phyloP scores from a whole-genome alignment of 2,113 vertebrate species.

The Ochotona princeps region DNA sequence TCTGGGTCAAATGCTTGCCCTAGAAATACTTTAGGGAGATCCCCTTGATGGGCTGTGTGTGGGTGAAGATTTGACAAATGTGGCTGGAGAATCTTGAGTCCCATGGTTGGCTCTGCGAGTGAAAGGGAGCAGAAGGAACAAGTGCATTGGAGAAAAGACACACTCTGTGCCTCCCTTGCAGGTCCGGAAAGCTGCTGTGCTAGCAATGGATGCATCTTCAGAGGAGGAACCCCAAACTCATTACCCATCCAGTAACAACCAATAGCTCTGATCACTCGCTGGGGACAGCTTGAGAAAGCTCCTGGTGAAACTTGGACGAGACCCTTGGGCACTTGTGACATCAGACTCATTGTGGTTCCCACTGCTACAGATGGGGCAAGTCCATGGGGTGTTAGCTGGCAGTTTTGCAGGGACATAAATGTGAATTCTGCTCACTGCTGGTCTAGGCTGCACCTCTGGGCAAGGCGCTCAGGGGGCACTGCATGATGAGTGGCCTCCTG shows the following conservation, averaged over 20 bases:
- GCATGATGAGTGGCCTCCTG: too few species aligned
- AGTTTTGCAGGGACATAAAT: background rate
- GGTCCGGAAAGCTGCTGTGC: background rate
- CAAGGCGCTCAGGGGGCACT: background rate
- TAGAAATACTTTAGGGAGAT: background rate
- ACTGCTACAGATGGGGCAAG: background rate
- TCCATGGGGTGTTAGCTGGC: background rate
- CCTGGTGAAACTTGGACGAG: background rate
- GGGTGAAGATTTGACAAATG: background rate
- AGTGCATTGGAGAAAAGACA: background rate
- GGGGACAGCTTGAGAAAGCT: background rate
- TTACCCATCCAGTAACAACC: fast-evolving
- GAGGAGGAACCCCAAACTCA: background rate
- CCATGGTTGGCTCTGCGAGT: background rate
- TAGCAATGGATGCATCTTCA: background rate
- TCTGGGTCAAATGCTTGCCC: background rate
- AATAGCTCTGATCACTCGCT: background rate
- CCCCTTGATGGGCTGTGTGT: fast-evolving
- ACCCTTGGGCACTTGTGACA: background rate
- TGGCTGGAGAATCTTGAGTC: background rate
- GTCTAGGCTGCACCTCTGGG: background rate
- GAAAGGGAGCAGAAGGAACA: background rate
- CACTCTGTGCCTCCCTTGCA: background rate
- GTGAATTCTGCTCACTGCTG: background rate
- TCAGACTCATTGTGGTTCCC: background rate